Base-by-base conservation (phyloP, 2,113 vertebrate genomes). In the Pomatorhinus ruficollis region DNA sequence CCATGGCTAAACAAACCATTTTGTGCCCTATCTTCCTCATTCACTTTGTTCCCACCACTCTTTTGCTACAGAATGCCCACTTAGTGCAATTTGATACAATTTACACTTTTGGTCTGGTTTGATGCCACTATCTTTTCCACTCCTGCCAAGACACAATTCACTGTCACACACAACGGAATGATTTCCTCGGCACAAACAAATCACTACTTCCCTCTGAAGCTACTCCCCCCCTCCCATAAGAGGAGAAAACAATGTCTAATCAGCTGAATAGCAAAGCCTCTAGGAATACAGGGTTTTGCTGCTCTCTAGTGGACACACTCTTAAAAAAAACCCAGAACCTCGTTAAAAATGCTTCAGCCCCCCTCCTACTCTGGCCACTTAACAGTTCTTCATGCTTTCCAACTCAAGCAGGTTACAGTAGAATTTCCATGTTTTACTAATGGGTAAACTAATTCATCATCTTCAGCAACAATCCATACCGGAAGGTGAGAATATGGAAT, bases 301-400 rank as follows among this genome's bases (percentile, higher is more conserved):
- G 92, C 92, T 72, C 94, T 87, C 96, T 97, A 90, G 84, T 61
- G 87, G 92, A 47, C 31, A 31, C 0, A 54, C 10, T 42, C 28
- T 40, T 21, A 31, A n/a, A 81, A 90, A 52, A 52, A 30, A 9
- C 15, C 50, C 50, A 20, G 19, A 24, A 56, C 23, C 6, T 28
- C 8, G 11, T 44, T 18, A 66, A 49, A 79, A 86, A 49, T 12
- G 14, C 52, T 75, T 65, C n/a, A 57, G 19, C 0, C 8, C 15
- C 8, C 17, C 77, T 59, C 42, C 71, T 65, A 30, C 17, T 64
- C 50, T 40, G 5, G 4, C 27, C 21, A 63, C 13, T 77, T 53
- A 22, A n/a, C 1, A 81, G 33, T 15, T 54, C 33, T 21, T 83
- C 42, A 45, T 15, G 17, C 19, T 42, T 69, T 70, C 42, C 59